Base-by-base conservation (phyloP, 2,888 invertebrate genomes). In the Drosophila diplacantha region DNA sequence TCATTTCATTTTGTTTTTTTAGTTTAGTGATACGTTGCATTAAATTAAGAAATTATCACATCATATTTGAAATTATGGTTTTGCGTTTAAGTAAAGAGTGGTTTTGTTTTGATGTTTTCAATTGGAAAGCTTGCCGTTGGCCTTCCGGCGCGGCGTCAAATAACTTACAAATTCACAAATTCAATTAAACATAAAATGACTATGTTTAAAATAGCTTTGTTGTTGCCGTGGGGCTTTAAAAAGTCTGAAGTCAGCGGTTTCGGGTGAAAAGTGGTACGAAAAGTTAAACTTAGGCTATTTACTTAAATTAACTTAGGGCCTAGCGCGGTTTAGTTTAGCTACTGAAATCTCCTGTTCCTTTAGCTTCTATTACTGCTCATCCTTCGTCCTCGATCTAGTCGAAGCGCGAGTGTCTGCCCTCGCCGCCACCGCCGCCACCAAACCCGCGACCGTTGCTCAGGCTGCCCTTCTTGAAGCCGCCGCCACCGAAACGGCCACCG, bases 401-500 rank as follows among this genome's bases (percentile, higher is more conserved):
- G 73, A 86, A 86, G 70, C 86, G 86, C 81, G 86, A 85, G 75
- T 86, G 86, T 75, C 85, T 70, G 47, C 72, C 78, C 11, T 72
- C 69, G 6, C 77, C 70, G 29, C 69, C 73, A 49, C 81, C 79
- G 32, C 70, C 73, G 46, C 81, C 82, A 35, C 69, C 76, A 26
- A 77, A 78, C 46, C 71, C 68, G 18, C 85, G 85, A n/a, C 83
- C 83, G 53, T 76, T 77, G 61, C 79, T 76, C 18, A 79, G 34
- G 49, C 73, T 76, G 53, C 83, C 75, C 50, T 74, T 73, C 46
- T 74, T 76, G 69, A 74, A 74, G 47, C 75, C 82, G 20, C 75
- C 82, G 53, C 79, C 80, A 37, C 69, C 71, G 38, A 74, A 79
- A 24, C 78, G 75, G 46, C 77, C 74, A 5, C 79, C 75, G 39